Percentiles rank a stretch among this genome's conserved stretches.
Evolutionary conservation across 23 tunicate genomes (phyloP).

Genomic region (Clavelina lepadiformis): DNA sequence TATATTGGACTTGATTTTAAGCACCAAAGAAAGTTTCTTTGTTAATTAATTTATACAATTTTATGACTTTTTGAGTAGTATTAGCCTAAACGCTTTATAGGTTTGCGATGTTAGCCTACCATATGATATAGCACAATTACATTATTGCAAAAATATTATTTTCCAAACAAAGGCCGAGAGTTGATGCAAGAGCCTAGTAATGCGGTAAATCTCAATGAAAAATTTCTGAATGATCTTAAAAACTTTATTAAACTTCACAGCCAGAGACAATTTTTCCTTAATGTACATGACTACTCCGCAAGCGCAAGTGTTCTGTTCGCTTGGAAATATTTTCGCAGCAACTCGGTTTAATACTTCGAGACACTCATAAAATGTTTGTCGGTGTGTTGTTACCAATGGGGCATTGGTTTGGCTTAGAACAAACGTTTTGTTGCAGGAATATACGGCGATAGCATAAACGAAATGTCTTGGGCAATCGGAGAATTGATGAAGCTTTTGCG

Average conservation of each 20-base stretch:
- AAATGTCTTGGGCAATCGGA: conserved; percentile 84
- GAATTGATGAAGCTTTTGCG: conserved; percentile 38
- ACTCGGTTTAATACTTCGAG: too few relatives aligned
- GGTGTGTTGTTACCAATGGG: too few relatives aligned
- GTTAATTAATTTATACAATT: too few relatives aligned
- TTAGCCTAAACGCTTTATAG: too few relatives aligned
- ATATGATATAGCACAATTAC: too few relatives aligned
- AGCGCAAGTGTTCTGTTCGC: conserved; percentile 39
- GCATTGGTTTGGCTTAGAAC: too few relatives aligned
- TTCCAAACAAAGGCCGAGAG: conserved; percentile 29
- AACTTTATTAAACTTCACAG: conserved; percentile 30
- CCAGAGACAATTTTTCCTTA: conserved; percentile 47
- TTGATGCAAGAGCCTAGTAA: conserved; percentile 54
- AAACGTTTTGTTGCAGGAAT: conserved; percentile 22
- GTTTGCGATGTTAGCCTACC: too few relatives aligned
- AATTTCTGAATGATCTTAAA: conserved; percentile 36
- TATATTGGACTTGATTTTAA: too few relatives aligned
- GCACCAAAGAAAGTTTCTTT: too few relatives aligned
- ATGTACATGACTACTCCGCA: conserved; percentile 53
- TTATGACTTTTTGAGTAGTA: too few relatives aligned
- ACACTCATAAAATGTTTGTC: too few relatives aligned
- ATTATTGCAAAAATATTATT: conserved; percentile 50
- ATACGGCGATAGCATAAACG: conserved; percentile 77
- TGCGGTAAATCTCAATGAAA: conserved; percentile 26
- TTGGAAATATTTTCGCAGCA: conserved; percentile 40